Base-by-base conservation (phyloP, 1,140 invertebrate genomes). In the Idris sp. region DNA sequence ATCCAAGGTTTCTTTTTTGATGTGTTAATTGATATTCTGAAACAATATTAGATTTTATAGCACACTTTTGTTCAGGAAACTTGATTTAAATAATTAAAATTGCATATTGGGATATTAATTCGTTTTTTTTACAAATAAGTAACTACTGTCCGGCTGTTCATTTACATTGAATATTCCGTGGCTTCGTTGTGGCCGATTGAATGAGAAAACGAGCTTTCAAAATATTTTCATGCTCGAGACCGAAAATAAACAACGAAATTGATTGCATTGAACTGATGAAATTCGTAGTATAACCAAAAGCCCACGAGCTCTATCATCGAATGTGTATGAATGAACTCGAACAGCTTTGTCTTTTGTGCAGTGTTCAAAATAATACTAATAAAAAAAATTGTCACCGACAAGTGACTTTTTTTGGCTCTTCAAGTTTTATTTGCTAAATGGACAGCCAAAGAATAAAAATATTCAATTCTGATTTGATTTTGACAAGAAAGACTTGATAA, bases 211-310 rank as follows among this genome's bases (percentile, higher is more conserved):
- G 46, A 69, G 36, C 43, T 65, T 65, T 54, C 48, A 53, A 65
- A 65, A 65, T 65, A 69, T 69, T 59, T 59, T 68, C 35, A 68
- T 68, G 36, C 54, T 19, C 43, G 43, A 31, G 36, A 15, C 41
- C 18, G 38, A 69, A 69, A 69, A 69, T 59, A 69, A 69, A 59
- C 44, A 56, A 18, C 44, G 33, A n/a, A 69, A 51, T 69, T 69
- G 65, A 69, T 69, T 69, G 46, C 44, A 53, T 53, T 61, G 46
- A 51, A 51, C 36, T 31, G 22, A n/a, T n/a, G n/a, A 51, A 61
- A 53, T 69, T 59, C 44, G 44, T 30, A 35, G 61, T 59, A 43
- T 68, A 48, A 38, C 25, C 41, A 25, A 14, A 13, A 30, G 40
- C n/a, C n/a, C 22, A 14, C 49, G 33, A 56, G 15, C 40, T n/a